phyloP scores from a whole-genome alignment of 2,113 vertebrate species.

The Pygoscelis adeliae region DNA sequence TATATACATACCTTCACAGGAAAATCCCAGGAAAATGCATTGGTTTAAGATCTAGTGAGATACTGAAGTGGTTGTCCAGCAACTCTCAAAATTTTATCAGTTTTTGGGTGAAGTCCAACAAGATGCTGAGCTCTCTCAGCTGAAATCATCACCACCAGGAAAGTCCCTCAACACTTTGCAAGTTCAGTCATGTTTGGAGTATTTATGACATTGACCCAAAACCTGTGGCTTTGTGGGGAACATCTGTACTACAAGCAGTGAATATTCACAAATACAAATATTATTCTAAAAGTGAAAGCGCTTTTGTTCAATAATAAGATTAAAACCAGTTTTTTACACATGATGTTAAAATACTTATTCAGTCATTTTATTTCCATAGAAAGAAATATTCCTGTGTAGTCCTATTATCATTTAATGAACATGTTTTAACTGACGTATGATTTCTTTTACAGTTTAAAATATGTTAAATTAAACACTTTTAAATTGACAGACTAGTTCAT shows the following conservation, averaged over 20 bases:
- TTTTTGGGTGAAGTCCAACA: not conserved
- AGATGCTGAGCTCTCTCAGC: not conserved
- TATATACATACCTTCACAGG: not conserved
- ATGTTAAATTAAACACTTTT: conserved; percentile 45
- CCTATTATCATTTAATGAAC: not conserved
- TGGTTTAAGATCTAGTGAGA: not conserved
- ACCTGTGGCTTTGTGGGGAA: not conserved
- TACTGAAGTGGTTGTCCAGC: not conserved
- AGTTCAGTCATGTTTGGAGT: not conserved
- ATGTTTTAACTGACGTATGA: not conserved
- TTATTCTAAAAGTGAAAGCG: not conserved
- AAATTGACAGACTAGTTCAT: not conserved
- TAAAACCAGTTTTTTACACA: not conserved
- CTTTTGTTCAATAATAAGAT: conserved; percentile 18
- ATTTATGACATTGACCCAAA: not conserved
- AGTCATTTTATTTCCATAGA: not conserved
- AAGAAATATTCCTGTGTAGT: not conserved
- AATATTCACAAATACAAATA: not conserved
- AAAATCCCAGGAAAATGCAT: not conserved
- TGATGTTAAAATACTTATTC: not conserved
- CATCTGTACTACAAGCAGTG: not conserved
- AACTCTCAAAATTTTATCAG: not conserved
- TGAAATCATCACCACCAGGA: not conserved
- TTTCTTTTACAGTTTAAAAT: conserved; percentile 10
- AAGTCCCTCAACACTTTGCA: not conserved